Conservation (phyloP, 30 jellyfish, hydroid and myxozoan genomes). For the Catostylus mosaicus region DNA sequence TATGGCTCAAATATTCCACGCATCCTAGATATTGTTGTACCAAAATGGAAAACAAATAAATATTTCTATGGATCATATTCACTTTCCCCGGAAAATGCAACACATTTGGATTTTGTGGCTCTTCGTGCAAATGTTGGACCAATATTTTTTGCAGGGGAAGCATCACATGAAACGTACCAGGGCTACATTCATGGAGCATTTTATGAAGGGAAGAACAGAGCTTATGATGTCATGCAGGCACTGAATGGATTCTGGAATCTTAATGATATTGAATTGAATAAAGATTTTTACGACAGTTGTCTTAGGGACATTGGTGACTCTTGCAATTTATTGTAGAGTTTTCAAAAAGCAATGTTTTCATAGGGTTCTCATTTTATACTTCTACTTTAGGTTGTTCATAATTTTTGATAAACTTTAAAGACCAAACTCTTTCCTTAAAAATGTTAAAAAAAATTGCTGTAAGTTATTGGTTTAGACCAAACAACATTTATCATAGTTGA, state of each 20-base stretch:
- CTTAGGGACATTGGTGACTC: constrained; percentile 45
- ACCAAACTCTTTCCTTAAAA: too few relatives aligned
- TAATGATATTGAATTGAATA: not conserved
- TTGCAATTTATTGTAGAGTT: constrained; percentile 19
- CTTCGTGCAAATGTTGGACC: constrained; percentile 66
- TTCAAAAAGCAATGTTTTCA: too few relatives aligned
- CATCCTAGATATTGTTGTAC: constrained; percentile 36
- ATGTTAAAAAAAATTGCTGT: too few relatives aligned
- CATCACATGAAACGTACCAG: constrained; percentile 61
- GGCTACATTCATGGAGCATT: constrained; percentile 73
- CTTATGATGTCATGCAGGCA: constrained; percentile 51
- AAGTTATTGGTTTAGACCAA: too few relatives aligned
- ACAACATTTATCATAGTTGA: too few relatives aligned
- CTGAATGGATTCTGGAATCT: constrained; percentile 1
- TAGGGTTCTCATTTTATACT: too few relatives aligned
- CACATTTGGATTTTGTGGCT: constrained; percentile 40
- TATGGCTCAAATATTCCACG: constrained; percentile 55
- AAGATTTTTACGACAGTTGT: constrained; percentile 40
- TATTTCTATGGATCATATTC: constrained; percentile 72
- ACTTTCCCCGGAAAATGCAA: not conserved
- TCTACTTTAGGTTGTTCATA: too few relatives aligned
- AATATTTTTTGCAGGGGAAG: constrained; percentile 70
- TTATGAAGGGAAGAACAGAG: constrained; percentile 47
- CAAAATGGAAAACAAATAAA: constrained; percentile 47
- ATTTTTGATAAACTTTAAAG: too few relatives aligned